Evolutionary conservation across 2,888 invertebrate species (phyloP), one percentile per base, ranked within the genome.

Genomic region (Phymatocera aterrima): DNA sequence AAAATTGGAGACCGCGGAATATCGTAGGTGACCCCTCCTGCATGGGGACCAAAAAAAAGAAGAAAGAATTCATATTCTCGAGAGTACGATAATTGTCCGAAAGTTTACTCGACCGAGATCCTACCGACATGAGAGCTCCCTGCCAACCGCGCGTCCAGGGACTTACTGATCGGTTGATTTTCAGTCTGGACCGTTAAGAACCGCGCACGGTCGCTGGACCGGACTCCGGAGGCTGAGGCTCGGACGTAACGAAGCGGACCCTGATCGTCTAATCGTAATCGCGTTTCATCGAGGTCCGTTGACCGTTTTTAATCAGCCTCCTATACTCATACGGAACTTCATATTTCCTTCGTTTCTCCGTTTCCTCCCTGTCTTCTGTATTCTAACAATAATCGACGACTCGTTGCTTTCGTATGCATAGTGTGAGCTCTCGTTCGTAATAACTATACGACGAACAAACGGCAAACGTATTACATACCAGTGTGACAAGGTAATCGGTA

Each of bases 261-360:
- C n/a, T n/a, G n/a, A n/a, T n/a, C n/a, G n/a, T n/a, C n/a, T 85
- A 86, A 86, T 86, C 83, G 83, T 85, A 86, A 87, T 87, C 84
- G 84, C 79, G 79, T 85, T 84, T 80, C 82, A 79, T 81, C 82
- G 83, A 83, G 83, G 84, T 80, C 81, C 82, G 81, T 82, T 83
- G 84, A 84, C 84, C 84, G 84, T 83, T 86, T 84, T 84, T 86
- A 86, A 86, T 85, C 82, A 79, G 83, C 84, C 86, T 24, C 65
- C 65, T 10, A 28, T 4, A 15, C 31, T 28, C 8, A n/a, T 15
- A 4, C 15, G 18, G 18, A 10, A 3, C 48, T 31, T 24, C 31
- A 5, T 40, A 40, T 40, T 8, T 24, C 60, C 60, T 10, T 28
- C 18, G 34, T 37, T 5, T 6, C 51, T 48, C 51, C 15, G 10